phyloP scores from a whole-genome alignment of 2,797 vertebrate genomes.

The Lerista edwardsae region DNA sequence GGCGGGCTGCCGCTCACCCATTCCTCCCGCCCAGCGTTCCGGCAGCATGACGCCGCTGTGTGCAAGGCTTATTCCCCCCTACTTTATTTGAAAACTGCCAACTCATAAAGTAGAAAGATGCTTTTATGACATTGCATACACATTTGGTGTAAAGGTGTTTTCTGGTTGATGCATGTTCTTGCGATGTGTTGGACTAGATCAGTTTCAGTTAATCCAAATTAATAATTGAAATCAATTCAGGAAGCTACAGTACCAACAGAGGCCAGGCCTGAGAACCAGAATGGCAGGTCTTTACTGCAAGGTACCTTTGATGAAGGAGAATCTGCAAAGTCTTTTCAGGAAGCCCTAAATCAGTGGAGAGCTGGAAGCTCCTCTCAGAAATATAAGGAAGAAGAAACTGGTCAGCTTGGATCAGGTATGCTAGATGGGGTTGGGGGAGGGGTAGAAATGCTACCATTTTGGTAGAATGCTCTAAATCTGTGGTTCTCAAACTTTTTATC shows the following conservation, averaged over 20 bases:
- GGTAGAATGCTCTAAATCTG: neutral
- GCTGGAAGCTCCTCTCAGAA: constrained; percentile 21
- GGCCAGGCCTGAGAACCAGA: constrained; percentile 16
- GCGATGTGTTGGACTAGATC: neutral
- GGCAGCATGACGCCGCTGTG: no score
- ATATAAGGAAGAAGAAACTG: constrained; percentile 4
- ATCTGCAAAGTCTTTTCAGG: constrained; percentile 83
- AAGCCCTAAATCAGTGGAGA: constrained; percentile 84
- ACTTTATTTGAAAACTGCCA: no score
- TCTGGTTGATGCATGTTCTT: neutral
- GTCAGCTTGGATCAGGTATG: constrained; percentile 76
- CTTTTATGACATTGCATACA: neutral
- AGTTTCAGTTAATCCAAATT: neutral
- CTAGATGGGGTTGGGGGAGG: neutral
- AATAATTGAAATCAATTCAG: constrained; percentile 64
- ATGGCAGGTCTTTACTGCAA: constrained; percentile 64
- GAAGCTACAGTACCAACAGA: constrained; percentile 17
- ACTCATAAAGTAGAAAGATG: neutral
- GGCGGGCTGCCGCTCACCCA: no score
- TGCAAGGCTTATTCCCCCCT: neutral
- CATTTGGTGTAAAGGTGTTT: neutral
- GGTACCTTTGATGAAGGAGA: constrained; percentile 82
- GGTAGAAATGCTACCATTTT: neutral
- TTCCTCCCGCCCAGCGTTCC: no score
- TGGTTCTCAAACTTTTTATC: neutral